Base-by-base conservation (phyloP, 2,113 vertebrate genomes). In the Lethenteron camtschaticum region DNA sequence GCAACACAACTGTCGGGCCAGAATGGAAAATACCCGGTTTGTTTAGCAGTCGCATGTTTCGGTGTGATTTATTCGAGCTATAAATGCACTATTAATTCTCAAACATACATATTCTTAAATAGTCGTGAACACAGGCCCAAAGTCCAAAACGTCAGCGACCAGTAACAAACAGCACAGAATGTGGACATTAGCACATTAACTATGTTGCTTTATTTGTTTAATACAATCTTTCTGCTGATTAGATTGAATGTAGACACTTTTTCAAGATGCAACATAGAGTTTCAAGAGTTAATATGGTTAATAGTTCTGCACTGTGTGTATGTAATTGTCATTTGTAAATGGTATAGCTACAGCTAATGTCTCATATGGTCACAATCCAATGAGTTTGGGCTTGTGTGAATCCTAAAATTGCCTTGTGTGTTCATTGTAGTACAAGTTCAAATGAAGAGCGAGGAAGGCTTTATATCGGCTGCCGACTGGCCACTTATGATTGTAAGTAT, bases 401-500 rank as follows among this genome's bases (percentile, higher is more conserved):
- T 41, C 41, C 41, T 41, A 41, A 41, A 41, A 41, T 6, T 41
- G 41, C 41, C 41, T 41, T 84, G 16, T 81, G 77, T 77, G 11
- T 71, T 68, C 75, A 72, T 41, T 71, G 70, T 77, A 95, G 89
- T 95, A 87, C 87, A 79, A 68, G 83, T 95, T 73, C 85, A 90
- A 81, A 83, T 94, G 79, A 94, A 84, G 74, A 88, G 89, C 57
- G 85, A 86, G 0, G 87, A 89, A 78, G 87, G 89, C 56, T 95
- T 87, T 73, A 86, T 90, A 55, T 89, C 89, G 1, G 86, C 89
- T 71, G 87, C 89, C 75, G 90, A 95, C 74, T 94, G 89, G 78
- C 89, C 90, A 18, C 78, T 87, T 66, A 95, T 95, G 90, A 90
- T 89, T 80, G 90, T 95, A 76, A 77, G 83, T 82, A 70, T n/a